phyloP scores from a whole-genome alignment of 2,888 invertebrate species.

The Lomographa bimaculata region DNA sequence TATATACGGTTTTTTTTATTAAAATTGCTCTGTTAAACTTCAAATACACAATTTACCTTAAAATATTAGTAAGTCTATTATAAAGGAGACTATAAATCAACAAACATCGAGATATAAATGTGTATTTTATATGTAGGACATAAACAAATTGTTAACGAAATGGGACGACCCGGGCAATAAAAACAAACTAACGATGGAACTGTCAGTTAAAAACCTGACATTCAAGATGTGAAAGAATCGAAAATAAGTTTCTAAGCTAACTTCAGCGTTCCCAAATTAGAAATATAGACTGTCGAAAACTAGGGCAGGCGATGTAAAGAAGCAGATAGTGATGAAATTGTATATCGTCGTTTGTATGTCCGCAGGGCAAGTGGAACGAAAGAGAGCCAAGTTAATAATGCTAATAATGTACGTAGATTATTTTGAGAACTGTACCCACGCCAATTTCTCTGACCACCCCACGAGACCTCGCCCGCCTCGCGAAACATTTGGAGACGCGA shows the following conservation, averaged over 20 bases:
- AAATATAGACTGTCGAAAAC: conserved; percentile 40
- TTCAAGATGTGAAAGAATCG: conserved; percentile 40
- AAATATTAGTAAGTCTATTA: no score
- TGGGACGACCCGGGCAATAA: conserved; percentile 34
- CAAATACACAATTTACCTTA: no score
- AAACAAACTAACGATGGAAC: conserved; percentile 34
- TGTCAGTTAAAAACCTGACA: conserved; percentile 42
- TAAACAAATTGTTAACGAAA: conserved; percentile 32
- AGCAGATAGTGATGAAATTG: conserved; percentile 39
- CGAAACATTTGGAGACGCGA: conserved; percentile 14
- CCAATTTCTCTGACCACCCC: conserved; percentile 44
- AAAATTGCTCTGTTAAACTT: no score
- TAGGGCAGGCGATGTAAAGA: conserved; percentile 39
- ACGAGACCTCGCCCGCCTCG: conserved; percentile 32
- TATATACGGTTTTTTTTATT: no score
- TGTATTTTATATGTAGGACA: conserved; percentile 28
- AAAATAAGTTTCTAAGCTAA: conserved; percentile 38
- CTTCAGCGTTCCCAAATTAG: conserved; percentile 42
- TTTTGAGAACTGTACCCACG: conserved; percentile 47
- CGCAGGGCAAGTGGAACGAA: conserved; percentile 37
- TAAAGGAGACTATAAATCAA: no score
- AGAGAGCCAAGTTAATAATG: conserved; percentile 48
- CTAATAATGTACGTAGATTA: conserved; percentile 51
- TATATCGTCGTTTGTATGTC: conserved; percentile 33
- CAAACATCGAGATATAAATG: neutral